These are phyloP conservation scores for Galeopterus variegatus DNA, from an alignment of 2,113 vertebrate species.

Conservation along the genomic window DNA sequence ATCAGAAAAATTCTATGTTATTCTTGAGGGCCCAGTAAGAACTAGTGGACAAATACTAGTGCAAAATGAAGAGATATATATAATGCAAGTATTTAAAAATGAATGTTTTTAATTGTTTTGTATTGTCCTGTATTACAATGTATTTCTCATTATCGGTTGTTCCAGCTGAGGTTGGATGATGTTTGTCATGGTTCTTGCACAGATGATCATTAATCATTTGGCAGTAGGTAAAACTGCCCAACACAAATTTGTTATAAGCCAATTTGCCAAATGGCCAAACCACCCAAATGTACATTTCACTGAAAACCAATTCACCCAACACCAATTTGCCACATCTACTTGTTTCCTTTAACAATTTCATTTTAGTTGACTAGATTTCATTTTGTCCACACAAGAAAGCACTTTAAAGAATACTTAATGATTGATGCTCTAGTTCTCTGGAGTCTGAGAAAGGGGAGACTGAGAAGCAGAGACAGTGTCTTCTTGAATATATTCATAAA, in stretches of 20 bases:
- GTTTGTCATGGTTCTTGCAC: background rate
- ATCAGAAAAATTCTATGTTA: background rate
- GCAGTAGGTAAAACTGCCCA: conserved; percentile 4
- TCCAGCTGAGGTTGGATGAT: background rate
- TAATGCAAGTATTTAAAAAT: background rate
- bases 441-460: background rate
- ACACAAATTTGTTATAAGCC: conserved; percentile 3
- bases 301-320: conserved; percentile 24
- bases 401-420: conserved; percentile 6
- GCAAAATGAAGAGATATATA: background rate
- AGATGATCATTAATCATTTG: conserved; percentile 42
- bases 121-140: background rate
- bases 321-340: background rate
- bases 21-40: background rate
- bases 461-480: background rate
- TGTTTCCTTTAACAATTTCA: conserved; percentile 6
- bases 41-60: background rate
- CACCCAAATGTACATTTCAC: conserved; percentile 25
- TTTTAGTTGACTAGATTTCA: conserved; percentile 19
- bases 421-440: background rate
- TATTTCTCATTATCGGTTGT: background rate
- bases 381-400: conserved; percentile 1
- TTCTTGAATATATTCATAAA: background rate
- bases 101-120: background rate
- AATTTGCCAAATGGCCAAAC: conserved; percentile 19